Percentiles rank a stretch among this genome's conserved stretches.
phyloP scores from a whole-genome alignment of 1,140 invertebrate species.

The Gonioctena quinquepunctata region DNA sequence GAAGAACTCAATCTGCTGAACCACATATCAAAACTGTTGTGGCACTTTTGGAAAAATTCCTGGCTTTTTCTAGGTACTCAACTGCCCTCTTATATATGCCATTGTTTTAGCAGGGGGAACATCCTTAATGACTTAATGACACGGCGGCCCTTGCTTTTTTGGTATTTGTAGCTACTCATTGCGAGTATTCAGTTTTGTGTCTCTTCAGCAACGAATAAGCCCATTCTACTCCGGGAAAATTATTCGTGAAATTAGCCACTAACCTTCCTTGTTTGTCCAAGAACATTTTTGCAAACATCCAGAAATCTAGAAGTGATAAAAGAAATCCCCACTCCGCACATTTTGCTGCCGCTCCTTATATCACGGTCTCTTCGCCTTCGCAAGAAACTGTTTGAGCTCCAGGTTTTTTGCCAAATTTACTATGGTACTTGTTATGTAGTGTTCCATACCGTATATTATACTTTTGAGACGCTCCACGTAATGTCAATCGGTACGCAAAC shows the following conservation, averaged over 20 bases:
- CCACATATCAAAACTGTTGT: too few relatives aligned
- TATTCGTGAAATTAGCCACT: neutral
- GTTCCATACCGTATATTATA: neutral
- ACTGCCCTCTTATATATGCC: too few relatives aligned
- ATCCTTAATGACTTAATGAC: too few relatives aligned
- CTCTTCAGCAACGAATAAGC: neutral
- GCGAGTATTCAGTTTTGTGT: neutral
- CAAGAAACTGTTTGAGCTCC: neutral
- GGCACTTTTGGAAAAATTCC: too few relatives aligned
- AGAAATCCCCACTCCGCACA: neutral
- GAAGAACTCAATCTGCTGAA: too few relatives aligned
- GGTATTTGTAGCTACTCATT: neutral
- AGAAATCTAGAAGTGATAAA: neutral
- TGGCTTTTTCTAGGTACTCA: too few relatives aligned
- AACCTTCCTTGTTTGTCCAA: neutral
- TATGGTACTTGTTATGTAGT: neutral
- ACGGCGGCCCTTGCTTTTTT: neutral
- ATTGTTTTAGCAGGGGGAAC: too few relatives aligned
- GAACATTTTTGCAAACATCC: neutral
- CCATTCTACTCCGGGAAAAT: neutral
- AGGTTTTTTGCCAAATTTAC: neutral
- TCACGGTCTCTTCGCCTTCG: neutral
- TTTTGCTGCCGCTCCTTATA: neutral
- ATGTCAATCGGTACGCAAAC: neutral
- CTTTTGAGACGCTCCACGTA: neutral